phyloP scores from a whole-genome alignment of 2,797 vertebrate species.

The Tokudaia tokunoshimensis region DNA sequence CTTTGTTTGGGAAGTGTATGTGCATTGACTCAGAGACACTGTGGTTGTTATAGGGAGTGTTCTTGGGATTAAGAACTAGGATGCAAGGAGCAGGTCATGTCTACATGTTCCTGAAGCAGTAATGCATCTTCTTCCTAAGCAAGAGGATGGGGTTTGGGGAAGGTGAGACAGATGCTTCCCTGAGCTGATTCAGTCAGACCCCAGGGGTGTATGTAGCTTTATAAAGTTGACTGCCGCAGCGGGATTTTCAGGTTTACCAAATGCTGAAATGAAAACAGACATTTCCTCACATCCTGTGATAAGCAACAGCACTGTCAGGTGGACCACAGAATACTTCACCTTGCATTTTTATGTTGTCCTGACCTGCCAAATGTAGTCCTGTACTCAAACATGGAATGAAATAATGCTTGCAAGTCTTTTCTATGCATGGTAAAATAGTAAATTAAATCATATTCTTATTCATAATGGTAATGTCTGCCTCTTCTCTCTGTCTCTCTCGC shows the following conservation, averaged over 20 bases:
- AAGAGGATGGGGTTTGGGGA: background rate
- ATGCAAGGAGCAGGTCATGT: background rate
- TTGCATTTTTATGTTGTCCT: constrained; percentile 37
- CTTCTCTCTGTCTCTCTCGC: background rate
- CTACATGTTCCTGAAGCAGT: background rate
- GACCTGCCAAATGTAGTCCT: constrained; percentile 38
- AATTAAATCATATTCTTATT: constrained; percentile 45
- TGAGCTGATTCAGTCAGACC: background rate
- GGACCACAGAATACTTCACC: background rate
- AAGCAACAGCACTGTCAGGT: background rate
- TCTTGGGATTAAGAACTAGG: background rate
- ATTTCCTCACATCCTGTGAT: background rate
- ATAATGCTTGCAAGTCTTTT: background rate
- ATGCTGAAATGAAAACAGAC: background rate
- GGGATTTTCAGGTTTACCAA: constrained; percentile 15
- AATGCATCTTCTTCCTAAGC: background rate
- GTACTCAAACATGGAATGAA: background rate
- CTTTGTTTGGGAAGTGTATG: background rate
- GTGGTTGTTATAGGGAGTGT: background rate
- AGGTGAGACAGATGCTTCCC: background rate
- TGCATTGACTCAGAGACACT: background rate
- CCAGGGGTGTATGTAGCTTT: background rate
- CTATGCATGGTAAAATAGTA: constrained; percentile 20
- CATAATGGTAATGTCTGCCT: constrained; percentile 41
- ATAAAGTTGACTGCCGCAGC: background rate